Conservation (phyloP, 2,888 invertebrate species). For the Brachylomia viminalis region DNA sequence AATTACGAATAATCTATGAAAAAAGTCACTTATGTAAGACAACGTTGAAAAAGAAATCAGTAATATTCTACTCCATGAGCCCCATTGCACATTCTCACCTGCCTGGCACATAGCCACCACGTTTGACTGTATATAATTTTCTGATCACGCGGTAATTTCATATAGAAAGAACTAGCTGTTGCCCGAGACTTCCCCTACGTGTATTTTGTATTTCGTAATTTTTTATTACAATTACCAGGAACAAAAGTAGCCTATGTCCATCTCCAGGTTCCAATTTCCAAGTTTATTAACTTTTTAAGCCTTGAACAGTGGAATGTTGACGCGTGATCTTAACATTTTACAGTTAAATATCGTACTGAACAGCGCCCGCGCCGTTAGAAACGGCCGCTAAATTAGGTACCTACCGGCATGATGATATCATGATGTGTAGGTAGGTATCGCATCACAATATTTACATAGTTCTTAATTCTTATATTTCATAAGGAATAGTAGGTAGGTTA, state of each 20-base stretch:
- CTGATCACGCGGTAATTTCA: background rate
- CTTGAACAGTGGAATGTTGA: background rate
- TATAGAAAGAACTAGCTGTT: slow-evolving; percentile 8
- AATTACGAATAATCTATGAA: no score
- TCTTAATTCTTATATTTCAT: background rate
- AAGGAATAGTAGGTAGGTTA: background rate
- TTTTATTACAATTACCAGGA: background rate
- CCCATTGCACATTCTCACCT: no score
- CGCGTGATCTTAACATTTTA: background rate
- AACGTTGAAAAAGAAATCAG: no score
- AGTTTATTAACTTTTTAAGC: background rate
- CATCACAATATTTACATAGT: slow-evolving; percentile 17
- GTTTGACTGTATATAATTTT: background rate
- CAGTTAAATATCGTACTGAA: background rate
- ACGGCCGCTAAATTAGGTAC: background rate
- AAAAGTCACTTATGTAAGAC: no score
- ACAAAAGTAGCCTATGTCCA: background rate
- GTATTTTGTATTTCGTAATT: background rate
- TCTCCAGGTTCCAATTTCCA: background rate
- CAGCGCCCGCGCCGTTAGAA: no score
- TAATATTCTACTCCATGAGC: no score
- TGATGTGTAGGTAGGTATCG: background rate
- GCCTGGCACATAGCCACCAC: no score
- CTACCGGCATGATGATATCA: slow-evolving; percentile 16
- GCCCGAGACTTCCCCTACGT: background rate